Percentiles rank a stretch among this genome's conserved stretches.
Conservation (phyloP, 1,140 invertebrate genomes). For the Achatina immaculata region DNA sequence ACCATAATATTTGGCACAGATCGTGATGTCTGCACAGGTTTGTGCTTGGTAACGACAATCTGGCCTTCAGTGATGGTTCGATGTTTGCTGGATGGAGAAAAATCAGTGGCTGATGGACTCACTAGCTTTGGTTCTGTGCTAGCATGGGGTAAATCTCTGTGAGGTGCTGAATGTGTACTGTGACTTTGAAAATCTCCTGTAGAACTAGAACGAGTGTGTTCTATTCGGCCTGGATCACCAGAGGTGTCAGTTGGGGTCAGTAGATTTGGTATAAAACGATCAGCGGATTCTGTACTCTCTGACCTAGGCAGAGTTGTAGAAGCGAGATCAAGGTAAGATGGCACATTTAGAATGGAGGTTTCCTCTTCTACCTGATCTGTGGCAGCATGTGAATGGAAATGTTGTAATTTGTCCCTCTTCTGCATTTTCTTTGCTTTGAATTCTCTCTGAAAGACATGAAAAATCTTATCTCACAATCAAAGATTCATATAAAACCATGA, state of each 20-base stretch:
- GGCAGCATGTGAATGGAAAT: background rate
- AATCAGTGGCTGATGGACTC: slow-evolving; percentile 24
- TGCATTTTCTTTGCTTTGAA: slow-evolving; percentile 22
- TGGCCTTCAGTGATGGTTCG: background rate
- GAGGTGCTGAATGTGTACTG: background rate
- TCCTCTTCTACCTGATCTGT: slow-evolving; percentile 32
- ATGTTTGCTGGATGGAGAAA: slow-evolving; percentile 1
- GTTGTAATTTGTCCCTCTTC: slow-evolving; percentile 22
- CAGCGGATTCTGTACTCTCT: slow-evolving; percentile 46
- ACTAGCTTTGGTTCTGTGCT: slow-evolving; percentile 7
- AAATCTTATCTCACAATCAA: too few relatives aligned
- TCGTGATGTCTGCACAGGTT: slow-evolving; percentile 35
- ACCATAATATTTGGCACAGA: slow-evolving; percentile 44
- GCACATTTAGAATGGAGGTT: slow-evolving; percentile 15
- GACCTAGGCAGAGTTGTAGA: slow-evolving; percentile 28
- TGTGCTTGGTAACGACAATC: slow-evolving; percentile 30
- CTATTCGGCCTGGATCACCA: background rate
- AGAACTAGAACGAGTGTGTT: slow-evolving; percentile 6
- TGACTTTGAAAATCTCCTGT: slow-evolving; percentile 12
- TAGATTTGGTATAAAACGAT: slow-evolving; percentile 46
- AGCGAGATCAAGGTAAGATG: slow-evolving; percentile 11
- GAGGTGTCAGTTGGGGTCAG: background rate
- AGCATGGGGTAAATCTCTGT: slow-evolving; percentile 10
- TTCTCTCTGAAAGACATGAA: slow-evolving; percentile 26
- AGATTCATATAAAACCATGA: too few relatives aligned